Evolutionary conservation across 2,113 vertebrate genomes (phyloP).

Genomic region (Micronycteris hirsuta): DNA sequence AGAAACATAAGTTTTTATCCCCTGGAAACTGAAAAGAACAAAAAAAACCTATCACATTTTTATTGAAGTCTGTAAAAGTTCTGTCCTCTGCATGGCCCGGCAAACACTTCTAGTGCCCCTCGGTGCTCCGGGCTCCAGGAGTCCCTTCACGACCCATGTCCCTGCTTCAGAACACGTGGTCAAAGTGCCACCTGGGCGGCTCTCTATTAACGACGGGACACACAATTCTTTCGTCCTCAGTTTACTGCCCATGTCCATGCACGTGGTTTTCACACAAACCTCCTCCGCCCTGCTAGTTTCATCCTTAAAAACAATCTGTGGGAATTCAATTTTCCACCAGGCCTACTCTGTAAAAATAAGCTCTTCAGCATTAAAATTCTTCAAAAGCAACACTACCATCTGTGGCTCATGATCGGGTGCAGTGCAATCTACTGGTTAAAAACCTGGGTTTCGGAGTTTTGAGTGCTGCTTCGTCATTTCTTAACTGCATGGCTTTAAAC

Average conservation of each 20-base stretch:
- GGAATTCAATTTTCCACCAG: neutral
- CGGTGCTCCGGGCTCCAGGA: neutral
- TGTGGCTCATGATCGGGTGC: rapidly evolving
- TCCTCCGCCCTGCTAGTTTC: neutral
- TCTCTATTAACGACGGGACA: neutral
- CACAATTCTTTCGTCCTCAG: rapidly evolving
- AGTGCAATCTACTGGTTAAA: neutral
- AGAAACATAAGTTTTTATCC: slow-evolving; percentile 24
- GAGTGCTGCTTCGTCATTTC: neutral
- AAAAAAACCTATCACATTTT: neutral
- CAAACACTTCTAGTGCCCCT: neutral
- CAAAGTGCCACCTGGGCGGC: neutral
- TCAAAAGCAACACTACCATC: neutral
- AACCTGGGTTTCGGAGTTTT: neutral
- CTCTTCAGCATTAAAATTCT: neutral
- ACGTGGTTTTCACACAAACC: neutral
- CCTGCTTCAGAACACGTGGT: too few species aligned
- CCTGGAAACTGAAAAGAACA: neutral
- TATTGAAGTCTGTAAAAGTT: neutral
- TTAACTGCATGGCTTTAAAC: neutral
- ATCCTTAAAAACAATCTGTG: neutral
- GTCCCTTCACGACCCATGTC: neutral
- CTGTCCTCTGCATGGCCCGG: neutral
- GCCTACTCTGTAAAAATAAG: neutral
- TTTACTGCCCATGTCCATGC: neutral